Conservation (phyloP, 2,888 invertebrate species). For the Hyppa rectilinea region DNA sequence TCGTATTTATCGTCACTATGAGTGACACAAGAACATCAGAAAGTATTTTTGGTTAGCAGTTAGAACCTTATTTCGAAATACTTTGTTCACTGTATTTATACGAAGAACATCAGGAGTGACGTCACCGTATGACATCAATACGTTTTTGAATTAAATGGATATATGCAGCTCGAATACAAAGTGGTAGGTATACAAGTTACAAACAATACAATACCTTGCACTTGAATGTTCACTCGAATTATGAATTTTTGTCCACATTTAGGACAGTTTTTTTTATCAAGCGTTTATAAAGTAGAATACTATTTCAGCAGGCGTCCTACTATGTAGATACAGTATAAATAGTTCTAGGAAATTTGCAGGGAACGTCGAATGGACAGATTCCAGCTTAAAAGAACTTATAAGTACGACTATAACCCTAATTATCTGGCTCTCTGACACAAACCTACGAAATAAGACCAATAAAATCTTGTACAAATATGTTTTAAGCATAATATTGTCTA, state of each 20-base stretch:
- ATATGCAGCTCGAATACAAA: slow-evolving; percentile 49
- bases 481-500: neutral
- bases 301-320: neutral
- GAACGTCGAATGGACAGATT: neutral
- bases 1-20: neutral
- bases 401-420: neutral
- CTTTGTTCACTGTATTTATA: slow-evolving; percentile 13
- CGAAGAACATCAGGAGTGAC: slow-evolving; percentile 30
- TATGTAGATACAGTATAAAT: neutral
- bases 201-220: slow-evolving; percentile 8
- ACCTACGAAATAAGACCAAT: neutral
- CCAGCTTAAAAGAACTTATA: neutral
- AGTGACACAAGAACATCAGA: slow-evolving; percentile 12
- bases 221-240: too few species aligned
- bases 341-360: neutral
- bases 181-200: slow-evolving; percentile 5
- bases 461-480: neutral
- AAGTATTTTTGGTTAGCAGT: neutral
- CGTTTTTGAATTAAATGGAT: slow-evolving; percentile 40
- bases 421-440: neutral
- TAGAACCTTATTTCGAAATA: neutral
- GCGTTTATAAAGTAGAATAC: neutral
- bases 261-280: neutral
- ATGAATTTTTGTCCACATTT: neutral
- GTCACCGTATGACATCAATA: slow-evolving; percentile 47